Percentiles rank a stretch among this genome's conserved stretches.
Conservation (phyloP, 1,140 invertebrate genomes). For the Anastrepha ludens region DNA sequence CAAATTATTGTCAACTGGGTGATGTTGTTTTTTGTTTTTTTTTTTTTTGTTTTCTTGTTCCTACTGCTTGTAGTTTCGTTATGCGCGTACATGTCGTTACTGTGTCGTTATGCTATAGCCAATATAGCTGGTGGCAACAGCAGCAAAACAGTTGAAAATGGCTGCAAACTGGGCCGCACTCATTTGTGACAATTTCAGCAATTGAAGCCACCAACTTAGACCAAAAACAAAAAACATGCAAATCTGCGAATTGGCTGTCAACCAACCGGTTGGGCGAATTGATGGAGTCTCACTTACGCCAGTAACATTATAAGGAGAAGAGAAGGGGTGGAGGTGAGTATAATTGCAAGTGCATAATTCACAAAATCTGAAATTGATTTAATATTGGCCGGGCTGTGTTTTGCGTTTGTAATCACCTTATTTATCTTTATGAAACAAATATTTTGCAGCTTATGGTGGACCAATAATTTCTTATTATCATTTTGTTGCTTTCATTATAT, state of each 20-base stretch:
- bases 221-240: not conserved
- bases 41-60: too few relatives aligned
- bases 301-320: not conserved
- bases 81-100: not conserved
- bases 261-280: not conserved
- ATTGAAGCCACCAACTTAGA: not conserved
- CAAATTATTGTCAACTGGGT: slow-evolving; percentile 48
- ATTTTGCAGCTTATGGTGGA: not conserved
- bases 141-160: slow-evolving; percentile 5
- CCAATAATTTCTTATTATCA: not conserved
- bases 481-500: not conserved
- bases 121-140: slow-evolving; percentile 13
- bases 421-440: not conserved
- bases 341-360: not conserved
- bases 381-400: not conserved
- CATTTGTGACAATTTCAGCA: slow-evolving; percentile 12
- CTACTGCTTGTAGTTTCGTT: not conserved
- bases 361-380: not conserved
- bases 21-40: not conserved
- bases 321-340: not conserved
- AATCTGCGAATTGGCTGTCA: not conserved
- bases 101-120: not conserved
- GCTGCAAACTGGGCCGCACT: not conserved
- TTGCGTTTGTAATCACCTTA: not conserved
- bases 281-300: not conserved